phyloP scores from a whole-genome alignment of 2,113 vertebrate species.

The Spea bombifrons region DNA sequence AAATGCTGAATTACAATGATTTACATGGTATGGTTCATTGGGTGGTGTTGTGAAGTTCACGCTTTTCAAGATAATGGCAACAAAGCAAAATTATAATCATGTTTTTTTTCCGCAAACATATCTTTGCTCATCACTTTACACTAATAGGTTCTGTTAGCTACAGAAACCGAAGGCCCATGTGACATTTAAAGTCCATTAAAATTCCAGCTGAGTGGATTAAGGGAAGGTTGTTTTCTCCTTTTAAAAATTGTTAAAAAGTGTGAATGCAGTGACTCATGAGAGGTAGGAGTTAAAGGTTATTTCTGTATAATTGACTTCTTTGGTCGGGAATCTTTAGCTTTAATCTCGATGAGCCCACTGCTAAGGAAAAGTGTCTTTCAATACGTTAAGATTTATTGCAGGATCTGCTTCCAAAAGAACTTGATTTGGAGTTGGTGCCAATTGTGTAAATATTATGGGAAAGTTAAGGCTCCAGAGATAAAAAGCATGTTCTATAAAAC shows the following conservation, averaged over 20 bases:
- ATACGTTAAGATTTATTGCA: slow-evolving; percentile 58
- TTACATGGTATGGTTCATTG: slow-evolving; percentile 40
- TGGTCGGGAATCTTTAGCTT: slow-evolving; percentile 26
- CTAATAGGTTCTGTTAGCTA: slow-evolving; percentile 48
- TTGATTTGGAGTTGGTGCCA: slow-evolving; percentile 58
- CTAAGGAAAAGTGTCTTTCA: slow-evolving; percentile 50
- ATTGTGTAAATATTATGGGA: slow-evolving; percentile 55
- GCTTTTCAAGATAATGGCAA: slow-evolving; percentile 38
- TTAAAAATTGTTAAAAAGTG: slow-evolving; percentile 36
- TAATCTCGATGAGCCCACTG: slow-evolving; percentile 43
- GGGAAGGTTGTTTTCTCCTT: slow-evolving; percentile 50
- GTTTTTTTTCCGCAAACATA: slow-evolving; percentile 44
- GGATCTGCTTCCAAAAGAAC: slow-evolving; percentile 55
- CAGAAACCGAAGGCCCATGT: slow-evolving; percentile 33
- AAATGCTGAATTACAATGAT: slow-evolving; percentile 48
- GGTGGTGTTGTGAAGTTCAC: slow-evolving; percentile 46
- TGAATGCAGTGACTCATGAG: slow-evolving; percentile 40
- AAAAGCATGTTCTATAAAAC: slow-evolving; percentile 55
- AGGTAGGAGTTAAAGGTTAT: slow-evolving; percentile 32
- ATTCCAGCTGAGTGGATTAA: slow-evolving; percentile 54
- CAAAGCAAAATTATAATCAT: slow-evolving; percentile 48
- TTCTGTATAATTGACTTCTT: slow-evolving; percentile 26
- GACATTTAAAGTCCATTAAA: slow-evolving; percentile 52
- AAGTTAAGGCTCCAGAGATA: slow-evolving; percentile 52
- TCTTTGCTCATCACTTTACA: slow-evolving; percentile 51